These are phyloP conservation scores for Diarsia rubi DNA, from an alignment of 2,888 invertebrate species.

Conservation along the genomic window DNA sequence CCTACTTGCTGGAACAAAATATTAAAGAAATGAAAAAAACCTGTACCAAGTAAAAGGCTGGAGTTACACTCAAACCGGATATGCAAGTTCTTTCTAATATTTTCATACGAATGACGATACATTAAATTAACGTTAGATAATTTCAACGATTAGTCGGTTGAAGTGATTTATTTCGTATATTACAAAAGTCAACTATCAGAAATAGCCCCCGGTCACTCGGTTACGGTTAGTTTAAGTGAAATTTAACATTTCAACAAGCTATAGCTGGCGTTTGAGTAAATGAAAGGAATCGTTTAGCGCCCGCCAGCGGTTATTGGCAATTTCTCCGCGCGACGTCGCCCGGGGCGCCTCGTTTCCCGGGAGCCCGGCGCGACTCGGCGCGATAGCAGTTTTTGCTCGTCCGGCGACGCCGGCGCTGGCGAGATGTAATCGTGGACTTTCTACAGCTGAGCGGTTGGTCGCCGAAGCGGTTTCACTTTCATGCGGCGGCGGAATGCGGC, in stretches of 20 bases:
- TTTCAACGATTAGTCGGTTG: slow-evolving; percentile 68
- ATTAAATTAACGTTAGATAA: slow-evolving; percentile 73
- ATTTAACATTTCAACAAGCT: slow-evolving; percentile 76
- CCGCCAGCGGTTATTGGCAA: slow-evolving; percentile 80
- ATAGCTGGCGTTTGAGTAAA: slow-evolving; percentile 75
- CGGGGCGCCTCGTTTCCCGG: slow-evolving; percentile 86
- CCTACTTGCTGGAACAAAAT: slow-evolving; percentile 28
- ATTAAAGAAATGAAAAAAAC: slow-evolving; percentile 44
- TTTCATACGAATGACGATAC: slow-evolving; percentile 68
- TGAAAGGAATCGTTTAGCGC: slow-evolving; percentile 82
- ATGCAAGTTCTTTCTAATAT: slow-evolving; percentile 73
- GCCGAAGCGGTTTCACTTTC: slow-evolving; percentile 89
- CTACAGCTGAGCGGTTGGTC: slow-evolving; percentile 86
- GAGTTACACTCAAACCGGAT: slow-evolving; percentile 69
- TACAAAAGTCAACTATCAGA: slow-evolving; percentile 71
- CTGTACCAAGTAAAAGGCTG: slow-evolving; percentile 70
- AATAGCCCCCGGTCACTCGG: slow-evolving; percentile 73
- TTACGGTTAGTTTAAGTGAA: slow-evolving; percentile 79
- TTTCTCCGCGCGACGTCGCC: slow-evolving; percentile 81
- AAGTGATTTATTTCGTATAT: slow-evolving; percentile 72
- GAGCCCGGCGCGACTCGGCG: slow-evolving; percentile 77
- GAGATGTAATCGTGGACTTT: slow-evolving; percentile 90
- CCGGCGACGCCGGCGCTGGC: slow-evolving; percentile 80
- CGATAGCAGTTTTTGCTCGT: slow-evolving; percentile 88
- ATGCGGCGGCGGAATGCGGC: slow-evolving; percentile 88